phyloP scores from a whole-genome alignment of 37 sponge, comb jelly and placozoan species.

The Axinella damicornis region DNA sequence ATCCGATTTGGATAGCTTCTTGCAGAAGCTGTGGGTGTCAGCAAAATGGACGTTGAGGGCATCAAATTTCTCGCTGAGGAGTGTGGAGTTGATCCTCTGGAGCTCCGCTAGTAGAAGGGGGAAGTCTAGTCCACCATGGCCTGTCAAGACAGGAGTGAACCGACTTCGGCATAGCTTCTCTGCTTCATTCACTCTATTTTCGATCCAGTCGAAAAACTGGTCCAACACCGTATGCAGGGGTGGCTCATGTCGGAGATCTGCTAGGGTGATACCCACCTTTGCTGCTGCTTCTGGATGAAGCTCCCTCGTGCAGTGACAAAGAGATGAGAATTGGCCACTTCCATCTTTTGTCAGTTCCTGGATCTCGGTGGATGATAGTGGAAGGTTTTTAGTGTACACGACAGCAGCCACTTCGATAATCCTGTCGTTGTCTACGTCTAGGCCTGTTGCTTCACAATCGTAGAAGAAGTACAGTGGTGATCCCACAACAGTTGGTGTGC shows the following conservation, averaged over 20 bases:
- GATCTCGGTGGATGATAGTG: neutral
- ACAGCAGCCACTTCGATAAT: conserved; percentile 32
- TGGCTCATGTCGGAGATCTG: conserved; percentile 8
- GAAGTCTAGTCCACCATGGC: conserved; percentile 28
- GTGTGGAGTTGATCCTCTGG: neutral
- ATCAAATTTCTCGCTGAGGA: neutral
- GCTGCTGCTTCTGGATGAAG: neutral
- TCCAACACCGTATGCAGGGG: neutral
- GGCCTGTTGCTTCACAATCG: conserved; percentile 30
- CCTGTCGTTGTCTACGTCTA: neutral
- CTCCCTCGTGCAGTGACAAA: neutral
- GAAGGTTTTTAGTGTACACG: neutral
- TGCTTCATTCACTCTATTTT: neutral
- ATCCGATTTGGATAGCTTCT: neutral
- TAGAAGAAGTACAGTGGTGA: conserved; percentile 35
- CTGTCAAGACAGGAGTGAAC: conserved; percentile 11
- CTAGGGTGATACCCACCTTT: neutral
- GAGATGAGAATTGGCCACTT: conserved; percentile 1
- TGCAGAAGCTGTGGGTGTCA: neutral
- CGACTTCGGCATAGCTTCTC: neutral
- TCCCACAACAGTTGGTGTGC: too few species aligned
- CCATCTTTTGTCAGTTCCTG: neutral
- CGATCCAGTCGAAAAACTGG: conserved; percentile 13
- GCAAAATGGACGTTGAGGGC: conserved; percentile 8
- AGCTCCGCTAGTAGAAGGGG: conserved; percentile 3